phyloP scores from a whole-genome alignment of 2,888 invertebrate species.

The Cosmorhoe ocellata region DNA sequence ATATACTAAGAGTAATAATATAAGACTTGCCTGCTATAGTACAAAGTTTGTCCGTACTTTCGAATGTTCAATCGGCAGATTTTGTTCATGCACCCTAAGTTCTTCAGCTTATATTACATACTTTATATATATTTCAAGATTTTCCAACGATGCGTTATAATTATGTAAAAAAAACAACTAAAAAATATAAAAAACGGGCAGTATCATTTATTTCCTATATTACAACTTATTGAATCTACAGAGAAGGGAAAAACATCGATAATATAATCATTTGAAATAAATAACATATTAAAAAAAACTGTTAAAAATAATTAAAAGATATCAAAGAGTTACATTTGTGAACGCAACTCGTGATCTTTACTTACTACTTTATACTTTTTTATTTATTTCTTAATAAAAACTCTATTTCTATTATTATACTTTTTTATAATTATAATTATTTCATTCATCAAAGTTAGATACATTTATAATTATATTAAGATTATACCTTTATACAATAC shows the following conservation, averaged over 20 bases:
- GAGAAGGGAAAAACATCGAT: slow-evolving; percentile 73
- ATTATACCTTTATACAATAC: slow-evolving; percentile 59
- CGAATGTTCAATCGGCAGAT: slow-evolving; percentile 47
- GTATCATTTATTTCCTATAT: slow-evolving; percentile 75
- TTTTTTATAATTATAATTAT: slow-evolving; percentile 79
- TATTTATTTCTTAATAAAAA: slow-evolving; percentile 81
- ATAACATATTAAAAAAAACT: slow-evolving; percentile 80
- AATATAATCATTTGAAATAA: slow-evolving; percentile 83
- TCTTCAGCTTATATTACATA: slow-evolving; percentile 48
- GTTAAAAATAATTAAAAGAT: slow-evolving; percentile 78
- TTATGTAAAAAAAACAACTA: slow-evolving; percentile 47
- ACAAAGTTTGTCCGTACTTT: slow-evolving; percentile 57
- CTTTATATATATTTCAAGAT: slow-evolving; percentile 30
- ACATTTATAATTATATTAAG: slow-evolving; percentile 76
- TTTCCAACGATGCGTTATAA: slow-evolving; percentile 35
- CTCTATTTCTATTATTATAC: slow-evolving; percentile 80
- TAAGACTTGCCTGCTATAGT: slow-evolving; percentile 75
- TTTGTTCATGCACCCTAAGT: slow-evolving; percentile 65
- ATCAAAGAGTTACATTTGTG: slow-evolving; percentile 60
- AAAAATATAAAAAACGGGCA: slow-evolving; percentile 72
- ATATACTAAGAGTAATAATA: slow-evolving; percentile 46
- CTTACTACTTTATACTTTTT: slow-evolving; percentile 72
- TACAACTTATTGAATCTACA: slow-evolving; percentile 77
- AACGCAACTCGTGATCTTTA: slow-evolving; percentile 51
- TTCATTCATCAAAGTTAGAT: slow-evolving; percentile 77